Conservation (phyloP, 1,140 invertebrate genomes). For the Nylanderia fulva region DNA sequence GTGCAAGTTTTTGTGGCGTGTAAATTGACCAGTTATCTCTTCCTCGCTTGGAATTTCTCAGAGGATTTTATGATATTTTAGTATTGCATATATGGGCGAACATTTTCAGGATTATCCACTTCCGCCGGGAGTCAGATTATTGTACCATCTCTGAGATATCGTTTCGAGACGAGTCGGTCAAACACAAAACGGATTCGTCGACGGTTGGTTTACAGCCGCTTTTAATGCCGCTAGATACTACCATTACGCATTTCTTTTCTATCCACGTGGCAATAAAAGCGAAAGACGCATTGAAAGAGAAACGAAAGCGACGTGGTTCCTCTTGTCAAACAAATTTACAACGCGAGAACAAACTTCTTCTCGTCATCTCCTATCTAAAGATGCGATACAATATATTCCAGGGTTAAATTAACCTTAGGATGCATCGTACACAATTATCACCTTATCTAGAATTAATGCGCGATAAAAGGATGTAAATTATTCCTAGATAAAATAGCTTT, state of each 20-base stretch:
- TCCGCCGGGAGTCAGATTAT: conserved; percentile 3
- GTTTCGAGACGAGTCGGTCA: not conserved
- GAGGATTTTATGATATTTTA: conserved; percentile 33
- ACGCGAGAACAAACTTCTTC: conserved; percentile 48
- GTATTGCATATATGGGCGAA: conserved; percentile 6
- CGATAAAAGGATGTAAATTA: conserved; percentile 23
- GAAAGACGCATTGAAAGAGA: conserved; percentile 13
- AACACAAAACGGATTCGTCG: conserved; percentile 39
- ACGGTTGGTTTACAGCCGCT: conserved; percentile 35
- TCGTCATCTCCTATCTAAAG: conserved; percentile 40
- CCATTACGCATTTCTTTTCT: conserved; percentile 47
- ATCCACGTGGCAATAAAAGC: conserved; percentile 42
- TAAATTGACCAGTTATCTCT: conserved; percentile 19
- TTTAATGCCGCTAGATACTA: conserved; percentile 38
- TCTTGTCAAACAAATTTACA: conserved; percentile 54
- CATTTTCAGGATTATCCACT: conserved; percentile 22
- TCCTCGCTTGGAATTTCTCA: not conserved
- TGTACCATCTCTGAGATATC: conserved; percentile 34
- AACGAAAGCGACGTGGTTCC: not conserved
- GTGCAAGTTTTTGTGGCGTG: conserved; percentile 2
- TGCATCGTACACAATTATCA: conserved; percentile 1
- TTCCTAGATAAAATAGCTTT: conserved; percentile 12
- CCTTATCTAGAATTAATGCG: conserved; percentile 33
- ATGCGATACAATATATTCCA: not conserved
- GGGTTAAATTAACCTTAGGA: conserved; percentile 35